These are phyloP conservation scores for Liasis olivaceus DNA, from an alignment of 2,797 vertebrate species.

Conservation along the genomic window DNA sequence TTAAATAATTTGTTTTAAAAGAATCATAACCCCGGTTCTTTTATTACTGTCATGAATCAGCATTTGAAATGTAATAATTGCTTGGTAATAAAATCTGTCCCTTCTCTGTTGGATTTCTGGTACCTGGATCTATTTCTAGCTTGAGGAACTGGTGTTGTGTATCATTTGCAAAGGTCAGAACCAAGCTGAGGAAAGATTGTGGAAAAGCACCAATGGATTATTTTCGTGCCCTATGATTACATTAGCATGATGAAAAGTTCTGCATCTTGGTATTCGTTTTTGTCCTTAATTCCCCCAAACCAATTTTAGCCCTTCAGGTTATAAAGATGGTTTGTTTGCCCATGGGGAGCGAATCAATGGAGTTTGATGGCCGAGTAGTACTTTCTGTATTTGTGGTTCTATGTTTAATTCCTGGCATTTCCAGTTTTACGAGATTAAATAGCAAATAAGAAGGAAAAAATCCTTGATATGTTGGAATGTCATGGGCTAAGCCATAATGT, in stretches of 20 bases:
- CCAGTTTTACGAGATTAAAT: background rate
- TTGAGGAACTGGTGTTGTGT: conserved; percentile 3
- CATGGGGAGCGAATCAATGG: background rate
- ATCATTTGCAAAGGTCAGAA: conserved; percentile 14
- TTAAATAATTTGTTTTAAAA: background rate
- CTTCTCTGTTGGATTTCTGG: background rate
- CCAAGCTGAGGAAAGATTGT: background rate
- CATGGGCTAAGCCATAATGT: too few species aligned
- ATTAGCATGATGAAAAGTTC: background rate
- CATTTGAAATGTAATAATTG: conserved; percentile 42
- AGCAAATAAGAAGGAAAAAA: background rate
- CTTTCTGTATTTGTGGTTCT: background rate
- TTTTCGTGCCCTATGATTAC: background rate
- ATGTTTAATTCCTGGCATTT: background rate
- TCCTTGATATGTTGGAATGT: background rate
- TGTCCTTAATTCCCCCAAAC: background rate
- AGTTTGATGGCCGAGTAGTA: too few species aligned
- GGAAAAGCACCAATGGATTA: background rate
- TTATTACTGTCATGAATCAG: conserved; percentile 32
- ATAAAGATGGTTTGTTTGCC: background rate
- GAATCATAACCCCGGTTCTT: background rate
- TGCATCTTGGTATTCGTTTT: background rate
- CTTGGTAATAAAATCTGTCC: conserved; percentile 38
- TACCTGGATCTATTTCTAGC: conserved; percentile 37
- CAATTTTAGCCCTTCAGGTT: background rate